phyloP scores from a whole-genome alignment of 2,113 vertebrate species.

The Thinocorus orbignyianus region DNA sequence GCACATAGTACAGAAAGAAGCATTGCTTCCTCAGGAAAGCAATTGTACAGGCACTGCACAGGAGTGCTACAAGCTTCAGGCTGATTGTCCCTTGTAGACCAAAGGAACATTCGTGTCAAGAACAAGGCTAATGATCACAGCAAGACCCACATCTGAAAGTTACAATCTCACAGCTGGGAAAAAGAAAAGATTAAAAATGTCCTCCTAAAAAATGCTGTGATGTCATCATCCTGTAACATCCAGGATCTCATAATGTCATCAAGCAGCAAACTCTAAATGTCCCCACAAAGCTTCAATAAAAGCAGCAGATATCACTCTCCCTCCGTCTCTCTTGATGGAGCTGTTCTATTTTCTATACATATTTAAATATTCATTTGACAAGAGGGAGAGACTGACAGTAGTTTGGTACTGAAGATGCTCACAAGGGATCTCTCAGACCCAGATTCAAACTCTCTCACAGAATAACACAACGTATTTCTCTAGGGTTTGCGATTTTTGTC shows the following conservation, averaged over 20 bases:
- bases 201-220: background rate
- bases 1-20: background rate
- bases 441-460: background rate
- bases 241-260: background rate
- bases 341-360: slow-evolving; percentile 29
- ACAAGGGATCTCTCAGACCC: background rate
- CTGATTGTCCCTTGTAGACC: background rate
- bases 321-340: background rate
- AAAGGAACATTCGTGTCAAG: background rate
- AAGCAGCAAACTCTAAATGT: background rate
- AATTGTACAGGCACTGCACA: background rate
- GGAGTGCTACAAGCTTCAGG: background rate
- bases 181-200: background rate
- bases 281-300: background rate
- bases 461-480: background rate
- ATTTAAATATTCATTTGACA: slow-evolving; percentile 55
- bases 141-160: background rate
- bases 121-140: background rate
- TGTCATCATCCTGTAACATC: background rate
- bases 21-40: background rate
- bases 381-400: background rate
- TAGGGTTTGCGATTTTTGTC: background rate
- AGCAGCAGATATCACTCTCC: background rate
- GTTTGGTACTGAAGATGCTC: background rate
- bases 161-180: background rate